Evolutionary conservation across 2,113 vertebrate species (phyloP), one percentile per base, ranked within the genome.

Genomic region (Daphoenositta chrysoptera): DNA sequence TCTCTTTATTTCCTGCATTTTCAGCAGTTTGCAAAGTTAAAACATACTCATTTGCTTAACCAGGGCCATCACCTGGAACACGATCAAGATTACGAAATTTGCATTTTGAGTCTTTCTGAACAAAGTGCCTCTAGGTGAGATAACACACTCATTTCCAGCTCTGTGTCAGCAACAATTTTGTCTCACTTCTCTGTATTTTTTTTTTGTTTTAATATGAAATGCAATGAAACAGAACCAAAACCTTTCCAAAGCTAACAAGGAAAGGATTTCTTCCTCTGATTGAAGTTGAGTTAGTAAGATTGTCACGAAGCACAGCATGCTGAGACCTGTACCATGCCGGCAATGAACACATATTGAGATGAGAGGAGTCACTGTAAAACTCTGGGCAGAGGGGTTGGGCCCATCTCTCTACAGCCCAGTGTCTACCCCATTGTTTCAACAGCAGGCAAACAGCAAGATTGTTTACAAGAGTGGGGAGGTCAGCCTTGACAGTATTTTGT

Each of bases 211-310:
- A 70, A 42, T 81, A 83, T 51, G 31, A 90, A 81, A 90, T 54
- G 28, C 19, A 44, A 64, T 94, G 35, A 94, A 71, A 83, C 37
- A 87, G 80, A 92, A 82, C 21, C 18, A 44, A 60, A 82, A 60
- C 77, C 76, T 89, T 92, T 94, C 94, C 96, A 96, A 96, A 96
- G 72, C 86, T 87, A 97, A 96, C 88, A 96, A 78, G 90, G 86
- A 96, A 92, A 87, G 76, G 60, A 90, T 94, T 95, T 93, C 31
- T 92, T 87, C 37, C 60, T 64, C 90, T 66, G 39, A 64, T 1
- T 96, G 93, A 88, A 86, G 87, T 7, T 65, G 69, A 87, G 51
- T 68, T 92, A 73, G 51, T 51, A 77, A 53, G 51, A 60, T 10
- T 90, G 76, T 78, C 76, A 90, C 35, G 85, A 95, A 84, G 72